These are phyloP conservation scores for Argynnis bischoffii DNA, from an alignment of 2,888 invertebrate genomes.

Conservation along the genomic window DNA sequence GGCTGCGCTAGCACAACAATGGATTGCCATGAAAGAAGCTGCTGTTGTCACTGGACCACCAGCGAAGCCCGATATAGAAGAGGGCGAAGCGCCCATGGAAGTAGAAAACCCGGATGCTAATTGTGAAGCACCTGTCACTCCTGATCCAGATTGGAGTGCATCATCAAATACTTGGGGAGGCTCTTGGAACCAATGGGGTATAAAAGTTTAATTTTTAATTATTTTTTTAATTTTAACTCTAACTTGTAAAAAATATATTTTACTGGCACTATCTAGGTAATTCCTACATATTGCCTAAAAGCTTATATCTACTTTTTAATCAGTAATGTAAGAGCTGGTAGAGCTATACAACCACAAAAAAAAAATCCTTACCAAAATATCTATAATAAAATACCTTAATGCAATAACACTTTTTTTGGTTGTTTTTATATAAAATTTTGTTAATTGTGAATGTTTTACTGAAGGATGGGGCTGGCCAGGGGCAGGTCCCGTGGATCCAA, in stretches of 20 bases:
- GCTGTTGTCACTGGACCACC: constrained; percentile 83
- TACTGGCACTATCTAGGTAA: too few species aligned
- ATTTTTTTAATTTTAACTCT: neutral
- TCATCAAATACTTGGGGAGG: constrained; percentile 68
- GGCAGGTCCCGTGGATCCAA: constrained; percentile 60
- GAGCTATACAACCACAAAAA: too few species aligned
- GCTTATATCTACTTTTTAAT: too few species aligned
- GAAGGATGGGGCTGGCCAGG: constrained; percentile 72
- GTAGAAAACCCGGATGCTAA: constrained; percentile 87
- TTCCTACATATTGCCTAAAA: too few species aligned
- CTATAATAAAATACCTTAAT: too few species aligned
- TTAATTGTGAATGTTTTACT: constrained; percentile 14
- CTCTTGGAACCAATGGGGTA: constrained; percentile 77
- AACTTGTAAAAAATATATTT: too few species aligned
- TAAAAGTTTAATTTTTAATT: constrained; percentile 35
- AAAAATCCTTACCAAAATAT: too few species aligned
- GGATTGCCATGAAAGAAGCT: constrained; percentile 97
- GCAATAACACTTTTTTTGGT: too few species aligned
- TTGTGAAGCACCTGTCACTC: constrained; percentile 60
- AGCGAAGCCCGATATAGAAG: constrained; percentile 82
- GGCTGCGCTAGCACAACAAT: constrained; percentile 98
- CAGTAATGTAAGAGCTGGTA: too few species aligned
- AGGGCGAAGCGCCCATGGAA: constrained; percentile 94
- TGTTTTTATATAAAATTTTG: neutral
- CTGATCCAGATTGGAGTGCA: constrained; percentile 66